Base-by-base conservation (phyloP, 1,140 invertebrate species). In the Scaptomyza montana region DNA sequence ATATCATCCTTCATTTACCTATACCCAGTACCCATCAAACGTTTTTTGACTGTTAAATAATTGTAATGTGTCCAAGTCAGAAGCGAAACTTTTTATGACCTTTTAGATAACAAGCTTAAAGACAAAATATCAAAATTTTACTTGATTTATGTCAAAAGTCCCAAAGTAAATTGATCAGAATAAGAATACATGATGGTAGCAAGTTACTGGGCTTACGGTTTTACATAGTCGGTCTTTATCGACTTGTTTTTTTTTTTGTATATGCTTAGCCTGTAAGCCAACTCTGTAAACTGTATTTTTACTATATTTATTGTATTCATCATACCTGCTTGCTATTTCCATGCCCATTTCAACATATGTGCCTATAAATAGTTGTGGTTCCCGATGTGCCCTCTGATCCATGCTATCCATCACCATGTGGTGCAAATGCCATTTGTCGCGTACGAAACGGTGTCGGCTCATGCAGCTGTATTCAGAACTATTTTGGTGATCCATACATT, bases 351-450 rank as follows among this genome's bases (percentile, higher is more conserved):
- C 25, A 8, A 45, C 54, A 41, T 39, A 5, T 59, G 70, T 85
- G 54, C 47, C 28, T 46, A 72, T 69, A 47, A 60, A 62, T 41
- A 91, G 90, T 91, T 51, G 80, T 89, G 82, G 91, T 91, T 47
- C 90, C 75, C 53, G 91, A 92, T 61, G 60, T 77, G 57, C 90
- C 86, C 25, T 28, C 76, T 60, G 89, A 96, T 84, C 96, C 96
- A 76, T 97, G 96, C 90, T 95, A 96, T 91, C 96, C 96, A 79
- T 96, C 95, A 55, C 96, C 96, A 28, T 97, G 97, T 91, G 97
- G 97, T 64, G 93, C 95, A 39, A 97, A 97, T 92, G 95, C 95
- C 47, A 92, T 97, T 63, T 97, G 97, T 92, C 95, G 94, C 84
- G 96, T 97, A 92, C 93, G 93, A 77, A 95, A 95, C 76, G 95